Conservation (phyloP, 1,140 invertebrate species). For the Diorhabda carinulata region DNA sequence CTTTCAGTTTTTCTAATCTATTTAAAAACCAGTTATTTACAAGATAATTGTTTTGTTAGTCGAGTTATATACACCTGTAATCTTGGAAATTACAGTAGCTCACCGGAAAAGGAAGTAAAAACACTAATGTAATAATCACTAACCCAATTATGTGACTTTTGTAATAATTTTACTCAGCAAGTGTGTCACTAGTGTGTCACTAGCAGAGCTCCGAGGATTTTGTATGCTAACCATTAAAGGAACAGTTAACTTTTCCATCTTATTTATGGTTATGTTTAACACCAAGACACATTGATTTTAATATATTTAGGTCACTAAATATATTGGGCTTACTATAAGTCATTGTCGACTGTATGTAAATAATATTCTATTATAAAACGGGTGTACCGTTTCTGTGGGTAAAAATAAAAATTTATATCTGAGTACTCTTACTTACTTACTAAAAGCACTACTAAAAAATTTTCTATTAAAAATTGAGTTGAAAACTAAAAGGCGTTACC, state of each 20-base stretch:
- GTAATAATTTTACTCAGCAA: not conserved
- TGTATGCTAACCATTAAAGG: not conserved
- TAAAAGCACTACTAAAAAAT: too few species aligned
- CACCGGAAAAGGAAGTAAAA: not conserved
- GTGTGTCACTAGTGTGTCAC: not conserved
- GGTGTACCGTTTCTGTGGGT: too few species aligned
- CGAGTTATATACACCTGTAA: not conserved
- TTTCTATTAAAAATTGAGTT: too few species aligned
- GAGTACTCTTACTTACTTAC: too few species aligned
- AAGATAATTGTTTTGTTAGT: not conserved
- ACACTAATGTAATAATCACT: conserved; percentile 1
- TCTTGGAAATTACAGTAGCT: not conserved
- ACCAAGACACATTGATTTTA: not conserved
- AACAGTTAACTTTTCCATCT: not conserved
- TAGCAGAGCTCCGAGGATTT: not conserved
- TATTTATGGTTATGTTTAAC: not conserved
- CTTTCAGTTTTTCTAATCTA: not conserved
- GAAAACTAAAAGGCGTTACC: too few species aligned
- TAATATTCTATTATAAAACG: too few species aligned
- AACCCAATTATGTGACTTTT: conserved; percentile 1
- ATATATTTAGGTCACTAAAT: too few species aligned
- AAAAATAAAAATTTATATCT: too few species aligned
- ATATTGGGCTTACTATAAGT: too few species aligned
- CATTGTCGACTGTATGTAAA: too few species aligned
- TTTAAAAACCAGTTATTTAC: not conserved